Evolutionary conservation across 1,140 invertebrate species (phyloP).

Genomic region (Lysiphlebus fabarum): DNA sequence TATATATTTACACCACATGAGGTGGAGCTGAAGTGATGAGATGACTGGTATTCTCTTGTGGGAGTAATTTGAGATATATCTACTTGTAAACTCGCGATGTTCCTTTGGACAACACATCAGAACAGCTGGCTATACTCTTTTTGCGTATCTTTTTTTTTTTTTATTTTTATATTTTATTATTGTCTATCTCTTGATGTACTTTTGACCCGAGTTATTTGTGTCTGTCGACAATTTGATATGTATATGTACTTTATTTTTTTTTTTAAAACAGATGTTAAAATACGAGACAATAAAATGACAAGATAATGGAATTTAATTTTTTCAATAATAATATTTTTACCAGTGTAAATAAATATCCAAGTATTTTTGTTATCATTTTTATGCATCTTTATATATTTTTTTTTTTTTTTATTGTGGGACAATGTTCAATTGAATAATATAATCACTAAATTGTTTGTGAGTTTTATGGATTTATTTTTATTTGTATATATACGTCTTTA

Average conservation of each 20-base stretch:
- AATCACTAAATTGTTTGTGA: too few species aligned
- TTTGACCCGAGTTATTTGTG: not conserved
- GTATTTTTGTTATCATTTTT: not conserved
- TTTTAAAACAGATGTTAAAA: conserved; percentile 32
- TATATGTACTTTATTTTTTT: conserved; percentile 1
- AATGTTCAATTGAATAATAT: too few species aligned
- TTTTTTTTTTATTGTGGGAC: not conserved
- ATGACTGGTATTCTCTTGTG: conserved; percentile 20
- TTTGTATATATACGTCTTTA: too few species aligned
- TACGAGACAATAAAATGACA: conserved; percentile 30
- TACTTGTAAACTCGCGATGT: conserved; percentile 9
- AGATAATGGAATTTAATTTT: conserved; percentile 33
- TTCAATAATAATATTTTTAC: conserved; percentile 16
- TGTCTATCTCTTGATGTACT: conserved; percentile 11
- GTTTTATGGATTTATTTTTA: too few species aligned
- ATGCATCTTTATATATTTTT: too few species aligned
- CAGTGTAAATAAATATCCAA: not conserved
- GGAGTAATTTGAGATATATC: conserved; percentile 31
- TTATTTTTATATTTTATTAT: not conserved
- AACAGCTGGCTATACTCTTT: conserved; percentile 25
- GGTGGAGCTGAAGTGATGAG: conserved; percentile 26
- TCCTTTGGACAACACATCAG: conserved; percentile 18
- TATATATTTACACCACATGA: conserved; percentile 20
- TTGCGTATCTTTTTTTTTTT: conserved; percentile 17
- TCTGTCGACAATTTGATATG: too few species aligned